A percentile compares a stretch with the other conserved stretches of the same genome.
These are phyloP conservation scores for Eupithecia subumbrata DNA, from an alignment of 2,888 invertebrate genomes.

Conservation along the genomic window DNA sequence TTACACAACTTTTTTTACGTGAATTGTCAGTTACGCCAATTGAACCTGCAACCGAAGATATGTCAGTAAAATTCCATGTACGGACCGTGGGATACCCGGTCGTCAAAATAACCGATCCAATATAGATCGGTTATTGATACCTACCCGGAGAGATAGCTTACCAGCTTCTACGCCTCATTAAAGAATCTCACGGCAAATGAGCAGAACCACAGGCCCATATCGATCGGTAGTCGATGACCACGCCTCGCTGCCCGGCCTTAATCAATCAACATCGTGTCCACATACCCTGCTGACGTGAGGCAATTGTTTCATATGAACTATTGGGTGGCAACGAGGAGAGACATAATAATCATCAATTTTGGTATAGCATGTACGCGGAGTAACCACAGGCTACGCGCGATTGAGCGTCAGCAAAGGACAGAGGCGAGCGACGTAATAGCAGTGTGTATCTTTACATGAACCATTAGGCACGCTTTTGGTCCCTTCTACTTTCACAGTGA, in stretches of 20 bases:
- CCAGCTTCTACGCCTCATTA: conserved; percentile 17
- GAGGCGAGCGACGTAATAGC: too few relatives aligned
- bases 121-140: neutral
- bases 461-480: too few relatives aligned
- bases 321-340: neutral
- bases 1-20: too few relatives aligned
- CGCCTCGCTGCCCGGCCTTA: conserved; percentile 19
- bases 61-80: too few relatives aligned
- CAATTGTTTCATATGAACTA: neutral
- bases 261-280: conserved; percentile 20
- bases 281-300: neutral
- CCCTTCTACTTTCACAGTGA: too few relatives aligned
- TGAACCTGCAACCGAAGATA: too few relatives aligned
- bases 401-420: too few relatives aligned
- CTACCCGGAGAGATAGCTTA: conserved; percentile 2
- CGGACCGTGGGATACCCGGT: neutral
- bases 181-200: conserved; percentile 18
- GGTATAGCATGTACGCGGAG: neutral
- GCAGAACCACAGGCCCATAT: conserved; percentile 15
- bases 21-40: too few relatives aligned
- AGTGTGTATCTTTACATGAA: too few relatives aligned
- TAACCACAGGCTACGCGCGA: neutral
- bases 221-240: conserved; percentile 20
- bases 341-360: neutral
- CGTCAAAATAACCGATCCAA: conserved; percentile 1